Evolutionary conservation across 2,888 invertebrate genomes (phyloP).

Genomic region (Callinectes sapidus): DNA sequence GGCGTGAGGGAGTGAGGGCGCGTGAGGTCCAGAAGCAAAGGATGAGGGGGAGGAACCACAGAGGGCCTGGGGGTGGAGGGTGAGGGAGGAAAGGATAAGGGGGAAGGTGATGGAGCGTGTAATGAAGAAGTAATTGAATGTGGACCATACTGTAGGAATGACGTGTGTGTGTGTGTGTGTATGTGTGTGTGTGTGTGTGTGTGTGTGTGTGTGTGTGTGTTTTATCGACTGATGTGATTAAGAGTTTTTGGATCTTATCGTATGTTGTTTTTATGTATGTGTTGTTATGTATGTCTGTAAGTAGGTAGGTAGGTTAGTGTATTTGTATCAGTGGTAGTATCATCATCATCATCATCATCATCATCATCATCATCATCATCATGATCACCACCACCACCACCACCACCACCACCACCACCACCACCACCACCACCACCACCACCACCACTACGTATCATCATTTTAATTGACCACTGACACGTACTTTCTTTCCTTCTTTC

Average conservation of each 20-base stretch:
- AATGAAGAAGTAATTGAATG: background rate
- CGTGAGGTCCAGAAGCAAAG: background rate
- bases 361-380: background rate
- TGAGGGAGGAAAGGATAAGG: background rate
- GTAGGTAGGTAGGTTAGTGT: no score
- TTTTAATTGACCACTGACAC: no score
- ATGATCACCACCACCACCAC: background rate
- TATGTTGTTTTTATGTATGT: background rate
- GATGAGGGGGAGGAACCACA: background rate
- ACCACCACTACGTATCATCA: background rate
- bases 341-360: background rate
- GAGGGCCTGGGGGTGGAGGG: background rate
- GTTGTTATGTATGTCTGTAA: background rate
- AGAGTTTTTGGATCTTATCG: no score
- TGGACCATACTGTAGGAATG: background rate
- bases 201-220: constrained; percentile 1
- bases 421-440: background rate
- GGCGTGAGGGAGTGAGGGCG: background rate
- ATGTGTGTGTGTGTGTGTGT: constrained; percentile 38
- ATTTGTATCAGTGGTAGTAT: background rate
- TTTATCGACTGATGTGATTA: no score
- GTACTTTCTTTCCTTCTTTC: background rate
- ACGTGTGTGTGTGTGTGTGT: constrained; percentile 39
- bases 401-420: background rate
- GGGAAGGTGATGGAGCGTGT: background rate